Conservation (phyloP, 2,888 invertebrate species). For the Crioceris asparagi region DNA sequence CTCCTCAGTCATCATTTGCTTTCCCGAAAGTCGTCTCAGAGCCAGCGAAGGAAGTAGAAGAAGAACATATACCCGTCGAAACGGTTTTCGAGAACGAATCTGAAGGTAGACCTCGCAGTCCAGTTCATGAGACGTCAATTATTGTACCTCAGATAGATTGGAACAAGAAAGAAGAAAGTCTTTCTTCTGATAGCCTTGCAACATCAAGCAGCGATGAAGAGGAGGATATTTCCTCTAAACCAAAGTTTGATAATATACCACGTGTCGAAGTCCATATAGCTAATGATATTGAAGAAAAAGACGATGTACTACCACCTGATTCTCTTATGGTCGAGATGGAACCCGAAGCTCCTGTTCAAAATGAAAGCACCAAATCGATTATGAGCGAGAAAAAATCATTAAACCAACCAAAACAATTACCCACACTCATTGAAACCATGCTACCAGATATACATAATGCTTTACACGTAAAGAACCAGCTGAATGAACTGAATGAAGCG, state of each 20-base stretch:
- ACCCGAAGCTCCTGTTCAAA: not conserved
- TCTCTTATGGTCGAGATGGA: slow-evolving; percentile 19
- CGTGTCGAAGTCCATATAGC: slow-evolving; percentile 30
- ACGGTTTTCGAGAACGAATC: slow-evolving; percentile 31
- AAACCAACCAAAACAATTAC: slow-evolving; percentile 37
- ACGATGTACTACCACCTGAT: slow-evolving; percentile 32
- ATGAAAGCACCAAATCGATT: slow-evolving; percentile 26
- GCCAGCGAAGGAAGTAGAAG: too few relatives aligned
- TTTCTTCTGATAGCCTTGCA: slow-evolving; percentile 52
- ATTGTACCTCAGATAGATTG: slow-evolving; percentile 52
- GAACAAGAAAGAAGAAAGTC: slow-evolving; percentile 34
- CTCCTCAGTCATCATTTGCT: slow-evolving; percentile 9
- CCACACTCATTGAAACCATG: slow-evolving; percentile 27
- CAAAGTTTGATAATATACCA: slow-evolving; percentile 24
- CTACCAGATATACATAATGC: slow-evolving; percentile 28
- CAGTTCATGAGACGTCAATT: slow-evolving; percentile 52
- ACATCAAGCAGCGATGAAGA: slow-evolving; percentile 23
- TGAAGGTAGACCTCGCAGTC: slow-evolving; percentile 48
- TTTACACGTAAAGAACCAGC: slow-evolving; percentile 23
- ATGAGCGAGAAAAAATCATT: slow-evolving; percentile 34
- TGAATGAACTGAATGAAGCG: slow-evolving; percentile 13
- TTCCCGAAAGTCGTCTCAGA: slow-evolving; percentile 3
- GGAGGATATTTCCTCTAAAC: slow-evolving; percentile 21
- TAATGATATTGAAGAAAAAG: slow-evolving; percentile 36
- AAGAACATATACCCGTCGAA: too few relatives aligned